Conservation (phyloP, 2,113 vertebrate species). For the Grallaria varia region DNA sequence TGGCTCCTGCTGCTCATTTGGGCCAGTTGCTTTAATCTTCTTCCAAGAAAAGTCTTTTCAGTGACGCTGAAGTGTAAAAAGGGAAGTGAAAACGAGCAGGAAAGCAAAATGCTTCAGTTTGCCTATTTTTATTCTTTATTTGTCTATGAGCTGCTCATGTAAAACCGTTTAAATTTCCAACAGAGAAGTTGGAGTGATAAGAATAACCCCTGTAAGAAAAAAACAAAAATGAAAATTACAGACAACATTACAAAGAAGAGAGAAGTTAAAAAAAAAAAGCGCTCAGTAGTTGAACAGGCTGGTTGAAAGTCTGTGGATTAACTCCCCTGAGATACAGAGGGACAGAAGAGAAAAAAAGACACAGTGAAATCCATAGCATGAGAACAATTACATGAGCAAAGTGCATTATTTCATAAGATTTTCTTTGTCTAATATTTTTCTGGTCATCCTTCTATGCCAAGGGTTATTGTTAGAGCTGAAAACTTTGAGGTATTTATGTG, state of each 20-base stretch:
- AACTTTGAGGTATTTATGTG: neutral
- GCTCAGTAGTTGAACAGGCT: neutral
- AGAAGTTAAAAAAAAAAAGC: neutral
- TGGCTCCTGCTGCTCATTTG: neutral
- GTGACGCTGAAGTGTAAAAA: neutral
- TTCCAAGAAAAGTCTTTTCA: neutral
- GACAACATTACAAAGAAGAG: neutral
- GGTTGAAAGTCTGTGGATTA: neutral
- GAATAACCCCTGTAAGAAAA: neutral
- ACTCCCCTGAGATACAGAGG: neutral
- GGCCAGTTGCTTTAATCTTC: neutral
- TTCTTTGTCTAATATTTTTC: neutral
- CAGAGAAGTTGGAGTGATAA: neutral
- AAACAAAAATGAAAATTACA: neutral
- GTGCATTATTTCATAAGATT: neutral
- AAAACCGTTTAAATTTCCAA: neutral
- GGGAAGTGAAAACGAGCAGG: neutral
- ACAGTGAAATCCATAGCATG: neutral
- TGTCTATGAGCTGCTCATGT: neutral
- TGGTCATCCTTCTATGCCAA: neutral
- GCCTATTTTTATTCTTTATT: neutral
- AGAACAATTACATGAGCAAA: neutral
- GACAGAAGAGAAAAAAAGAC: neutral
- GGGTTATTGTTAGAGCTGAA: neutral
- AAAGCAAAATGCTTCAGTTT: neutral